Conservation (phyloP, 2,797 vertebrate species). For the Salmo trutta region DNA sequence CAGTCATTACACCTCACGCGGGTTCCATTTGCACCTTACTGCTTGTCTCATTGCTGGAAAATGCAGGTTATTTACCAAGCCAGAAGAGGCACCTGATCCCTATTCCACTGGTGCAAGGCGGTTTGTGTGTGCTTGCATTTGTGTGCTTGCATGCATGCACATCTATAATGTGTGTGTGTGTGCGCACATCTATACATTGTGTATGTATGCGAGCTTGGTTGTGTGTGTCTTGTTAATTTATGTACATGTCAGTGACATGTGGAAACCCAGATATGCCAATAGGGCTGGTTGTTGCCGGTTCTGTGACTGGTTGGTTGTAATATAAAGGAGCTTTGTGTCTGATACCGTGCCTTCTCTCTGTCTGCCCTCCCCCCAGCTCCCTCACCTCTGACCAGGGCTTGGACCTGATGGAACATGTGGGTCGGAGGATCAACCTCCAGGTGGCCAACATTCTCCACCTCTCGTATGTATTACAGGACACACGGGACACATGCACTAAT, state of each 20-base stretch:
- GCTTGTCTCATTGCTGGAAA: slow-evolving; percentile 89
- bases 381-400: slow-evolving; percentile 84
- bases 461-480: slow-evolving; percentile 77
- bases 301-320: slow-evolving; percentile 21
- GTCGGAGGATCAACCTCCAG: slow-evolving; percentile 82
- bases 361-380: slow-evolving; percentile 73
- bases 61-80: slow-evolving; percentile 89
- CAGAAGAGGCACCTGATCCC: slow-evolving; percentile 87
- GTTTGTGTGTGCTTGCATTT: neutral
- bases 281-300: neutral
- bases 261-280: slow-evolving; percentile 43
- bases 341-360: slow-evolving; percentile 62
- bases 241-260: slow-evolving; percentile 44
- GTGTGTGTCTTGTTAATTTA: neutral
- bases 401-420: slow-evolving; percentile 84
- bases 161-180: slow-evolving; percentile 17
- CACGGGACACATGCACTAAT: slow-evolving; percentile 6
- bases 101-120: slow-evolving; percentile 56
- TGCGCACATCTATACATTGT: neutral
- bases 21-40: slow-evolving; percentile 90
- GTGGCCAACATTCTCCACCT: slow-evolving; percentile 82
- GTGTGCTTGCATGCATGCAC: slow-evolving; percentile 41
- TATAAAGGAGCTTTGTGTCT: slow-evolving; percentile 1
- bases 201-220: neutral
- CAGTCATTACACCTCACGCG: slow-evolving; percentile 86